Evolutionary conservation across 2,797 vertebrate genomes (phyloP).

Genomic region (Numenius phaeopus): DNA sequence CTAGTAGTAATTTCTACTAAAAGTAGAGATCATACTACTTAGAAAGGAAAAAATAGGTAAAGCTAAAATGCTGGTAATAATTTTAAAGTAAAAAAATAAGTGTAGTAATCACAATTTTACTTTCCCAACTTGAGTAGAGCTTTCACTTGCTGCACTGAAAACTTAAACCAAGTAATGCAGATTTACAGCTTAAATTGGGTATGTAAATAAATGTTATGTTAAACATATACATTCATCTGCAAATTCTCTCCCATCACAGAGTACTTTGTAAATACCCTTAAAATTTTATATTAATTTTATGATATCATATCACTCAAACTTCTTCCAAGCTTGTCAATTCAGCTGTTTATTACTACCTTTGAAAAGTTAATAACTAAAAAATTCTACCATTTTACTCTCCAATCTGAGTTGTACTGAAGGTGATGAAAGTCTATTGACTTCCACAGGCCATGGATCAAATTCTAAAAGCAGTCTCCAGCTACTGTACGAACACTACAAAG

Average conservation of each 20-base stretch:
- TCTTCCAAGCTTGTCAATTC: neutral
- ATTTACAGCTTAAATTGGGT: neutral
- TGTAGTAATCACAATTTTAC: neutral
- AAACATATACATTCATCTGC: neutral
- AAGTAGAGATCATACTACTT: neutral
- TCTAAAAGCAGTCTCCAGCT: constrained; percentile 34
- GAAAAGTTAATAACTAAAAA: constrained; percentile 40
- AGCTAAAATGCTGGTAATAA: neutral
- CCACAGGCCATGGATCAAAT: constrained; percentile 44
- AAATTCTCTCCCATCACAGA: neutral
- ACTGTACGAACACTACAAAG: constrained; percentile 45
- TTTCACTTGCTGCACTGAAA: neutral
- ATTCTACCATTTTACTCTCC: constrained; percentile 1
- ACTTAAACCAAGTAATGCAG: neutral
- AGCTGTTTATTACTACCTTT: neutral
- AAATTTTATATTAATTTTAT: neutral
- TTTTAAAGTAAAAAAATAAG: neutral
- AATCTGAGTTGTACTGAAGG: neutral
- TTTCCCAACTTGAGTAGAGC: neutral
- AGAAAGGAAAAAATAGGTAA: neutral
- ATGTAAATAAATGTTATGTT: neutral
- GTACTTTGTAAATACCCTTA: neutral
- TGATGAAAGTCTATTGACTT: constrained; percentile 58
- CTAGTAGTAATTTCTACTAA: neutral
- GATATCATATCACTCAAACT: neutral